Conservation (phyloP, 2,113 vertebrate species). For the Ctenodactylus gundi region DNA sequence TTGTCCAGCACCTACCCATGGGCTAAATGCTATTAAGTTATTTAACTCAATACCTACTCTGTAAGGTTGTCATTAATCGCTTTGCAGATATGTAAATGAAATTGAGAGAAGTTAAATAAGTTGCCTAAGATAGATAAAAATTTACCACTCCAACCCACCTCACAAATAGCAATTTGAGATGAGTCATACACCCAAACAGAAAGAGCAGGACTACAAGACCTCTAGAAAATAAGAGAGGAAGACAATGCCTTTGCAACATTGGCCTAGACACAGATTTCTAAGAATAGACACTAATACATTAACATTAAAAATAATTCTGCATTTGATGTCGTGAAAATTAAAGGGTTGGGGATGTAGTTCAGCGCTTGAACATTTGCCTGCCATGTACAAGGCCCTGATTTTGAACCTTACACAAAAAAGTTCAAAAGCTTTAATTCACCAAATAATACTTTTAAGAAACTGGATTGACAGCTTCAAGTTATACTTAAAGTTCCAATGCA, state of each 20-base stretch:
- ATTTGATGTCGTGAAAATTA: neutral
- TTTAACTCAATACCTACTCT: neutral
- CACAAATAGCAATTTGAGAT: neutral
- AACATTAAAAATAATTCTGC: neutral
- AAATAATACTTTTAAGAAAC: neutral
- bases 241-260: neutral
- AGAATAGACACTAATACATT: neutral
- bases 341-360: no score
- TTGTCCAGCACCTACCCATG: neutral
- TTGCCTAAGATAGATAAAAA: neutral
- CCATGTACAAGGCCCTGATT: no score
- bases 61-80: neutral
- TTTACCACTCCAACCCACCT: neutral
- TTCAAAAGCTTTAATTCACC: neutral
- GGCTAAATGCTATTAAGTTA: neutral
- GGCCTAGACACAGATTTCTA: neutral
- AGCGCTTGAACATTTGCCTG: no score
- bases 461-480: neutral
- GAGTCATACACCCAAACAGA: neutral
- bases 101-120: neutral
- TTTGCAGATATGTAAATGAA: neutral
- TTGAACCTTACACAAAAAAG: no score
- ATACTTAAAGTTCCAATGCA: neutral
- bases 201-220: neutral
- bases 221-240: neutral